Percentiles rank a stretch among this genome's conserved stretches.
These are phyloP conservation scores for Dasysyrphus tricinctus DNA, from an alignment of 2,888 invertebrate genomes.

Conservation along the genomic window DNA sequence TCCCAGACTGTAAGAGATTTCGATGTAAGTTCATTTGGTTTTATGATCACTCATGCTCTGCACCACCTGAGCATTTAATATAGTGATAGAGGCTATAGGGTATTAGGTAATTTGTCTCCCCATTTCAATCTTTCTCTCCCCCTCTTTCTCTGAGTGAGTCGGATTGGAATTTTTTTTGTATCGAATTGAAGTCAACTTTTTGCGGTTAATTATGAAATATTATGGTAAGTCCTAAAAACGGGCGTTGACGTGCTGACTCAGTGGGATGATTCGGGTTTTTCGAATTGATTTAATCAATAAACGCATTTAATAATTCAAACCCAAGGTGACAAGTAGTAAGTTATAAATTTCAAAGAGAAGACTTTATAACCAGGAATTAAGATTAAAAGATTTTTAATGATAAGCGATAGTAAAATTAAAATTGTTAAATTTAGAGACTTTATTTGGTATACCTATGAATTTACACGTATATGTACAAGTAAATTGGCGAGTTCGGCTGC, in stretches of 20 bases:
- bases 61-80: background rate
- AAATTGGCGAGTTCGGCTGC: too few relatives aligned
- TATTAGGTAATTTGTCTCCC: conserved; percentile 6
- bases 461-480: too few relatives aligned
- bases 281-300: conserved; percentile 6
- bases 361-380: background rate
- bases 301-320: conserved; percentile 13
- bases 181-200: conserved; percentile 14
- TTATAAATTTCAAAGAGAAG: background rate
- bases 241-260: conserved; percentile 29
- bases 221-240: background rate
- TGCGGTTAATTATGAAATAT: conserved; percentile 26
- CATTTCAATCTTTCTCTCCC: background rate
- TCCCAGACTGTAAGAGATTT: background rate
- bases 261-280: conserved; percentile 14
- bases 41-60: conserved; percentile 11
- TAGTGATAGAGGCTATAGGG: background rate
- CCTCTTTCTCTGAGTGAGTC: background rate
- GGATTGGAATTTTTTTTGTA: conserved; percentile 2
- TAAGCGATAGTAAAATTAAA: too few relatives aligned
- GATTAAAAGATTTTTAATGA: too few relatives aligned
- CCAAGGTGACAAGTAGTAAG: conserved; percentile 9
- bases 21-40: background rate
- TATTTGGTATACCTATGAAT: too few relatives aligned
- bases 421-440: too few relatives aligned